Conservation (phyloP, 2,113 vertebrate genomes). For the Spilogale gracilis region DNA sequence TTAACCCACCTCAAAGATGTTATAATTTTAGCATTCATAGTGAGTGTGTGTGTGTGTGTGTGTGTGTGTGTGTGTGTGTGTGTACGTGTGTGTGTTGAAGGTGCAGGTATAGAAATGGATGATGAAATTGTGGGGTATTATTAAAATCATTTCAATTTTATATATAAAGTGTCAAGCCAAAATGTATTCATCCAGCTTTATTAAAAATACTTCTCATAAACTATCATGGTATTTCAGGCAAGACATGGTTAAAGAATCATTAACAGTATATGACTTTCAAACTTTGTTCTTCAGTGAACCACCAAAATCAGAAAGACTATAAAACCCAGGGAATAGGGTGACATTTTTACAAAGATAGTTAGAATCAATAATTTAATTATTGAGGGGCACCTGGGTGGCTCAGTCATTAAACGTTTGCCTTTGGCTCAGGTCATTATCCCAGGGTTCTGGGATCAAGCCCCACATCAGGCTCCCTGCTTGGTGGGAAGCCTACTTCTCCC, state of each 20-base stretch:
- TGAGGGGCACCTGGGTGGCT: background rate
- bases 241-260: conserved; percentile 89
- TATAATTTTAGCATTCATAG: background rate
- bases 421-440: too few relatives aligned
- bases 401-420: too few relatives aligned
- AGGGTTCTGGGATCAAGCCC: too few relatives aligned
- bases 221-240: conserved; percentile 91
- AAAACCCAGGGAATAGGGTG: conserved; percentile 74
- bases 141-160: conserved; percentile 18
- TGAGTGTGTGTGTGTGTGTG: background rate
- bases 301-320: conserved; percentile 85
- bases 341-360: conserved; percentile 25
- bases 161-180: conserved; percentile 27
- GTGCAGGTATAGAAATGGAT: background rate
- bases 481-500: too few relatives aligned
- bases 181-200: conserved; percentile 91
- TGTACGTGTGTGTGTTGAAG: background rate
- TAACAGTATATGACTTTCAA: conserved; percentile 89
- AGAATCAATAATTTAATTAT: background rate
- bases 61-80: too few relatives aligned
- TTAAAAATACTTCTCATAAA: conserved; percentile 90
- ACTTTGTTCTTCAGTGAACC: conserved; percentile 85
- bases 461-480: too few relatives aligned
- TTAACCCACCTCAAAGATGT: background rate
- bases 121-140: background rate